Evolutionary conservation across 2,888 invertebrate species (phyloP).

Genomic region (Tupiocoris notatus): DNA sequence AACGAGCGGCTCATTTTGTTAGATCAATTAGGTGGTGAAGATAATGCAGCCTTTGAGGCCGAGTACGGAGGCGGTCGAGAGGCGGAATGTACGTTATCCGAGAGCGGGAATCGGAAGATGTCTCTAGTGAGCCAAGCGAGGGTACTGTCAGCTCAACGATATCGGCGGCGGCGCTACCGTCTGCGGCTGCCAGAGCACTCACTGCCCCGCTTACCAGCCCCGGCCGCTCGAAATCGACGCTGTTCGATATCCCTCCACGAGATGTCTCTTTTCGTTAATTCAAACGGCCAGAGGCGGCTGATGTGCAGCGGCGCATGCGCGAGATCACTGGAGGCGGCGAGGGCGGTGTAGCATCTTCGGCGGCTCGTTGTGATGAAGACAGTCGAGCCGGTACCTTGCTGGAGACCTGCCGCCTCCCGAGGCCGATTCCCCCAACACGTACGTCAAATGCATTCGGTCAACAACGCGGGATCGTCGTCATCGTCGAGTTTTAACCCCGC

Average conservation of each 20-base stretch:
- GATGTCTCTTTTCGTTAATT: background rate
- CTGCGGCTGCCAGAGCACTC: background rate
- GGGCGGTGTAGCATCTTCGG: background rate
- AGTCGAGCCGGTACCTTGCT: constrained; percentile 42
- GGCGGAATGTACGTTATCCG: too few relatives aligned
- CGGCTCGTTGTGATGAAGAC: constrained; percentile 1
- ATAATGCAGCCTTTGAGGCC: too few relatives aligned
- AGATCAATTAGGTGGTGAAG: too few relatives aligned
- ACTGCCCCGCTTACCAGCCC: background rate
- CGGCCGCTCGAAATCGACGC: background rate
- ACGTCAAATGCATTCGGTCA: constrained; percentile 23
- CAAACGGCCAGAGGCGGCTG: background rate
- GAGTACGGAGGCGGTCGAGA: background rate
- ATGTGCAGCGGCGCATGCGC: constrained; percentile 34
- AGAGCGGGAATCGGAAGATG: too few relatives aligned
- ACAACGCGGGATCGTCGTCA: constrained; percentile 9
- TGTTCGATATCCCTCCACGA: background rate
- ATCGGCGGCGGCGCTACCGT: background rate
- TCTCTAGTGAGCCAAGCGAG: background rate
- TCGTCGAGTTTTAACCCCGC: background rate
- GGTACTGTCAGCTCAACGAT: background rate
- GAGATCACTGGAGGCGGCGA: constrained; percentile 19
- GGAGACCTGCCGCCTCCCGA: constrained; percentile 26
- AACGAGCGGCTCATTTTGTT: too few relatives aligned
- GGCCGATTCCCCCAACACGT: constrained; percentile 2